These are phyloP conservation scores for Ephialtes manifestator DNA, from an alignment of 2,888 invertebrate genomes.

Conservation along the genomic window DNA sequence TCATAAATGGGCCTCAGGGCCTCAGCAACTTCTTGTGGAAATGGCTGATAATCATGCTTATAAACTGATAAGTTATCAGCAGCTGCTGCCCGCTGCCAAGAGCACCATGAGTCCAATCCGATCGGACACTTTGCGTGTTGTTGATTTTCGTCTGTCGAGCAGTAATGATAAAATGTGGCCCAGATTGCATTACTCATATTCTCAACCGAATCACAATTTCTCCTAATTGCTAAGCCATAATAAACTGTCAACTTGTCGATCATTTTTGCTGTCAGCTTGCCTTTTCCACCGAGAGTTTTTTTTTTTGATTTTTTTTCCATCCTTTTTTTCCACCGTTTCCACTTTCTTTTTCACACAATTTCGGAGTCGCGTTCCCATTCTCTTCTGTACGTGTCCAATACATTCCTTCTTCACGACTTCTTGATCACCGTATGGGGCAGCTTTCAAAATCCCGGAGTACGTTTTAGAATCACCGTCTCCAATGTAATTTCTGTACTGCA, in stretches of 20 bases:
- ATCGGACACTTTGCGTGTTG: too few species aligned
- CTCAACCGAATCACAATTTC: constrained; percentile 24
- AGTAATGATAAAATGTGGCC: constrained; percentile 26
- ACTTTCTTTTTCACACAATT: constrained; percentile 27
- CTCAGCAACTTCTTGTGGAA: constrained; percentile 68
- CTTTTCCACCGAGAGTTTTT: constrained; percentile 30
- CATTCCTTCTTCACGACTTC: constrained; percentile 20
- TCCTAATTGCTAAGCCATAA: constrained; percentile 25
- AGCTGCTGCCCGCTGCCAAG: constrained; percentile 30
- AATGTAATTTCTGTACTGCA: constrained; percentile 46
- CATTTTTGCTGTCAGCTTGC: constrained; percentile 21
- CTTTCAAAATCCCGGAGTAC: constrained; percentile 85
- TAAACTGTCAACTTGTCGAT: constrained; percentile 24
- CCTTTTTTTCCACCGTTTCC: constrained; percentile 1
- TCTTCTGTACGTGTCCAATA: constrained; percentile 20
- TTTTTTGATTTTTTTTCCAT: constrained; percentile 6
- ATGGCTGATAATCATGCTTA: constrained; percentile 20
- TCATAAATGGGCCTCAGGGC: constrained; percentile 77
- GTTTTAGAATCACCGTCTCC: constrained; percentile 49
- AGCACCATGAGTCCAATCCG: constrained; percentile 53
- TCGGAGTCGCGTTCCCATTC: constrained; percentile 27
- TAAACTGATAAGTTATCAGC: constrained; percentile 2
- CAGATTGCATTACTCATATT: constrained; percentile 34
- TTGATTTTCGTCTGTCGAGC: too few species aligned
- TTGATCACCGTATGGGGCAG: constrained; percentile 84